Base-by-base conservation (phyloP, 2,888 invertebrate species). In the Synergus gifuensis region DNA sequence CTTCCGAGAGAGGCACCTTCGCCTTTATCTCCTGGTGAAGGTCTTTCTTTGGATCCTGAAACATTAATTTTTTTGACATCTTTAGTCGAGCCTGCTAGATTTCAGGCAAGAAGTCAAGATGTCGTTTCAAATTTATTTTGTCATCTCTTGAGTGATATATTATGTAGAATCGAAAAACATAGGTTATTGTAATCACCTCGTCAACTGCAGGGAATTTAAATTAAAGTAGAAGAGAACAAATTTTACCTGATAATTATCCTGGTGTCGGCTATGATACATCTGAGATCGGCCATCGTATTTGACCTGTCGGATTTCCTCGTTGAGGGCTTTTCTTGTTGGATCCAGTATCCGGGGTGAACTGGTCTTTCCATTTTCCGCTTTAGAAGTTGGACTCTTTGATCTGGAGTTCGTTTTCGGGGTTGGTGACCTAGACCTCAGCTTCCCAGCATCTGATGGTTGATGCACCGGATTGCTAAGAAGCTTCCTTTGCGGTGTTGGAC, bases 401-500 rank as follows among this genome's bases (percentile, higher is more conserved):
- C 88, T 84, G 18, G 92, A 84, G 36, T 88, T 90, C 1, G 93
- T 91, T 86, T 93, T 93, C 4, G 93, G 92, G 82, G 93, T 94
- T 81, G 93, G 90, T 67, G 90, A 90, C 83, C 89, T 86, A n/a
- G 91, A 90, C 83, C 91, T 88, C 64, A 88, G 87, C 76, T 89
- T 90, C 44, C 83, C 85, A 63, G 88, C 84, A 82, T 89, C 87
- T 63, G 85, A 85, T 44, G 81, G 73, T 60, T 90, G 89, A 78
- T 88, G 89, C 58, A 82, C 85, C 42, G 88, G 89, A 84, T 89
- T 93, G 86, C 87, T 92, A 58, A 88, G 90, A 89, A 89, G 93
- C 89, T 92, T 94, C 85, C 90, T 93, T 88, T 92, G 94, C 66
- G 92, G 93, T 81, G 93, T 94, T 44, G 93, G 94, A 90, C 93